Percentiles rank a stretch among this genome's conserved stretches.
These are phyloP conservation scores for Tetranychus urticae DNA, from an alignment of 1,140 invertebrate species.

Conservation along the genomic window DNA sequence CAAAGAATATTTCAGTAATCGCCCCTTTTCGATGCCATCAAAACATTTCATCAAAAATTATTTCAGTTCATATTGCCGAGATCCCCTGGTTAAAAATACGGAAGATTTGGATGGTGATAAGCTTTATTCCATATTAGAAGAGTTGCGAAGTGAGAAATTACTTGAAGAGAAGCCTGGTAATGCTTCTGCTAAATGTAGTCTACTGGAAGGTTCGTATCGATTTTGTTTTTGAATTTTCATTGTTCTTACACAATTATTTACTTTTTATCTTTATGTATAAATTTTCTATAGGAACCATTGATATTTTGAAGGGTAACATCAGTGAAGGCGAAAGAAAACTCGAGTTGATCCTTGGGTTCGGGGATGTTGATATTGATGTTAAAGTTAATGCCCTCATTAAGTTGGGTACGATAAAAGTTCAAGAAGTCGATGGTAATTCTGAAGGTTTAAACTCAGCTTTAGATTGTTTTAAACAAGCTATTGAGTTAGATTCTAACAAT, in stretches of 20 bases:
- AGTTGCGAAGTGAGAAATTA: background rate
- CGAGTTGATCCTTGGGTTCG: background rate
- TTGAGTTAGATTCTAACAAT: slow-evolving; percentile 45
- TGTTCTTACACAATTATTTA: background rate
- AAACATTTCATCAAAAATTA: slow-evolving; percentile 59
- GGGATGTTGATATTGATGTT: slow-evolving; percentile 1
- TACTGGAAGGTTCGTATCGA: slow-evolving; percentile 4
- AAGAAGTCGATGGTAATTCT: slow-evolving; percentile 22
- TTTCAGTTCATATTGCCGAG: slow-evolving; percentile 55
- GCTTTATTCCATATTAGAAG: slow-evolving; percentile 5
- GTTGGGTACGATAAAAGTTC: slow-evolving; percentile 52
- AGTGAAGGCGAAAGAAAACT: slow-evolving; percentile 1
- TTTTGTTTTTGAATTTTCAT: too few species aligned
- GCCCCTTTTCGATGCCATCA: slow-evolving; percentile 47
- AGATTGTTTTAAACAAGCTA: slow-evolving; percentile 40
- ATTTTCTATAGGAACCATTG: slow-evolving; percentile 4
- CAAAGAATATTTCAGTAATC: slow-evolving; percentile 28
- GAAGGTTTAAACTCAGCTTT: slow-evolving; percentile 45
- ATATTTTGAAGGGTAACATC: slow-evolving; percentile 7
- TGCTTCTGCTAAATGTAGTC: background rate
- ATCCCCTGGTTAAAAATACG: slow-evolving; percentile 33
- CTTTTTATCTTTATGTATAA: background rate
- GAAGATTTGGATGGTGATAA: slow-evolving; percentile 14
- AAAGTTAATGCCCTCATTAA: slow-evolving; percentile 69
- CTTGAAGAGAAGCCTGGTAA: background rate